Evolutionary conservation across 1,140 invertebrate genomes (phyloP), one percentile per base, ranked within the genome.

Genomic region (Lucilia sericata): DNA sequence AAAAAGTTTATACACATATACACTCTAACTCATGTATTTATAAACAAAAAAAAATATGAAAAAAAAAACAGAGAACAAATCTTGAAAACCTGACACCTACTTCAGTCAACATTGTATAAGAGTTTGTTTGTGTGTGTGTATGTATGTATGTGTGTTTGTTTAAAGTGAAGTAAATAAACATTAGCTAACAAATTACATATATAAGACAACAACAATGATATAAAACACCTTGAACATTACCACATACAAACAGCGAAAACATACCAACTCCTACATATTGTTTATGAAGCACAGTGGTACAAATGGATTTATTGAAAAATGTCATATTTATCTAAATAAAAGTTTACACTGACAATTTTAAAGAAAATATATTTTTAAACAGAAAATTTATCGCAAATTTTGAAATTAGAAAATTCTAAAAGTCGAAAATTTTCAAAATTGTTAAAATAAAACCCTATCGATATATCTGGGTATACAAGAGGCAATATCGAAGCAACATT

Each of bases 181-280:
- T 65, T 36, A 19, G 55, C 25, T 21, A 82, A 82, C 82, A 82
- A 82, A 80, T 80, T 80, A 51, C n/a, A n/a, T 42, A 42, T 84
- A 49, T 82, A 21, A 84, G 30, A 65, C 83, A 30, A 74, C 76
- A 47, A 80, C 76, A 80, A 25, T 14, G 8, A 21, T 30, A 30
- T 30, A 30, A 30, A 51, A 84, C 83, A 84, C 51, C 30, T 60
- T 65, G 74, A 42, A 13, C 74, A 60, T 60, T 17, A 60, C n/a
- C 76, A 80, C 74, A 65, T 65, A 78, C 21, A 70, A 21, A 0
- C 14, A 25, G 19, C 8, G 25, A 9, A 10, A 42, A 65, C 51
- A 42, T 25, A 78, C 49, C 36, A 51, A 75, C 82, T 36, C 51
- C 19, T 25, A 80, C 51, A 42, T 9, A 70, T 36, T 70, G 19